A percentile compares a stretch with the other conserved stretches of the same genome.
Evolutionary conservation across 2,888 invertebrate genomes (phyloP).

Genomic region (Arenicola marina): DNA sequence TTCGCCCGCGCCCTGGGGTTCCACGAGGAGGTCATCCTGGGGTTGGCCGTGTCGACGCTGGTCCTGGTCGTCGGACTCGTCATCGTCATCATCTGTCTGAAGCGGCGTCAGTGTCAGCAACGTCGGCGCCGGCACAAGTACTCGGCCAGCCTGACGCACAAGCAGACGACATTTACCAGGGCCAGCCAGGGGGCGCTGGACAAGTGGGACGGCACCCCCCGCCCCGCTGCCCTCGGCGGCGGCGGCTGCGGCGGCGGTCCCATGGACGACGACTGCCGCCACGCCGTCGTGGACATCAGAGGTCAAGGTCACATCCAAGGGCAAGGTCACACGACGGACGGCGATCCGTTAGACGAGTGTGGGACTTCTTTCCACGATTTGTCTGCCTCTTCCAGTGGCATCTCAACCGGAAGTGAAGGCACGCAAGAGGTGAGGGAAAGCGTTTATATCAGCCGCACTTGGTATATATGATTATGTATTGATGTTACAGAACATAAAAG

Average conservation of each 20-base stretch:
- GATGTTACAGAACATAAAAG: too few relatives aligned
- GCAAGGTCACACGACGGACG: too few relatives aligned
- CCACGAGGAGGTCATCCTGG: not conserved
- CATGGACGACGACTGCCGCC: not conserved
- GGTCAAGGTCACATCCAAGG: not conserved
- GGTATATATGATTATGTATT: too few relatives aligned
- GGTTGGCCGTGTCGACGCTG: not conserved
- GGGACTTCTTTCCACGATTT: not conserved
- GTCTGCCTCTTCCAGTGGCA: not conserved
- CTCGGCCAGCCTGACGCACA: not conserved
- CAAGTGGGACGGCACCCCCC: not conserved
- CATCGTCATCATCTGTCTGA: not conserved
- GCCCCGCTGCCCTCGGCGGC: not conserved
- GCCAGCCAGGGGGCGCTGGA: too few relatives aligned
- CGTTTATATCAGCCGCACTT: too few relatives aligned
- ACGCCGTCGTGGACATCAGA: not conserved
- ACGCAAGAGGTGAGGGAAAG: not conserved
- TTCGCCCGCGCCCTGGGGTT: not conserved
- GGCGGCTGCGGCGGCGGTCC: too few relatives aligned
- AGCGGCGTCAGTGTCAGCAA: not conserved
- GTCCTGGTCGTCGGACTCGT: not conserved
- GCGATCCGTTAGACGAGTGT: not conserved
- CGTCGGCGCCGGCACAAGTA: not conserved
- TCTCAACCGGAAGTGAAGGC: not conserved
- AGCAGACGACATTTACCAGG: not conserved